Conservation (phyloP, 2,888 invertebrate species). For the Eulithis testata region DNA sequence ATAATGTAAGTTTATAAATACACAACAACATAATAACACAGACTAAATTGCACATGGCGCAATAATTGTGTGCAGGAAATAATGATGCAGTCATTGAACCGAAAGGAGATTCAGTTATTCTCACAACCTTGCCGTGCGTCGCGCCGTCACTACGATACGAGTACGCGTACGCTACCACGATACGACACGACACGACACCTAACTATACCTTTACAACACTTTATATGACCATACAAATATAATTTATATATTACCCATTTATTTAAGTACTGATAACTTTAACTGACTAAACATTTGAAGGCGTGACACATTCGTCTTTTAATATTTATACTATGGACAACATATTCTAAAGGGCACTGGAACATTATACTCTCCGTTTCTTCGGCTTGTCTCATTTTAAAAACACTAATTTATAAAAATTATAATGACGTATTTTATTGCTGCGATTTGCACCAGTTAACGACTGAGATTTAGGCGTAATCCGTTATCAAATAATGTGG, state of each 20-base stretch:
- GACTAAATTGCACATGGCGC: slow-evolving; percentile 83
- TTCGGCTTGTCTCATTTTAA: slow-evolving; percentile 72
- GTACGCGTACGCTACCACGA: slow-evolving; percentile 34
- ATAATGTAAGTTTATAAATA: slow-evolving; percentile 80
- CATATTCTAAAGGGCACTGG: slow-evolving; percentile 83
- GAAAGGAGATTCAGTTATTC: slow-evolving; percentile 79
- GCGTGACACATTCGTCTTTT: slow-evolving; percentile 79
- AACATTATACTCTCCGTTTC: slow-evolving; percentile 78
- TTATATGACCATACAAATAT: slow-evolving; percentile 45
- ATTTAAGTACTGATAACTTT: slow-evolving; percentile 82
- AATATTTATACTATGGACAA: slow-evolving; percentile 75
- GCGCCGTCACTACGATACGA: background rate
- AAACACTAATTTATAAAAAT: slow-evolving; percentile 80
- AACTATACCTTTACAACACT: slow-evolving; percentile 49
- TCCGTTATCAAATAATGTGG: slow-evolving; percentile 68
- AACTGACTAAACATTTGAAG: slow-evolving; percentile 82
- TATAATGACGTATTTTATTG: slow-evolving; percentile 72
- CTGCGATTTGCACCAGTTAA: slow-evolving; percentile 75
- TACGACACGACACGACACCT: slow-evolving; percentile 50
- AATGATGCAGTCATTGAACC: slow-evolving; percentile 81
- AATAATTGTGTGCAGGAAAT: slow-evolving; percentile 79
- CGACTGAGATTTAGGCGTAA: slow-evolving; percentile 70
- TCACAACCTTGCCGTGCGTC: slow-evolving; percentile 71
- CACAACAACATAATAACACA: slow-evolving; percentile 84
- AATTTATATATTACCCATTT: slow-evolving; percentile 62